Evolutionary conservation across 2,888 invertebrate species (phyloP).

Genomic region (Noctua janthe): DNA sequence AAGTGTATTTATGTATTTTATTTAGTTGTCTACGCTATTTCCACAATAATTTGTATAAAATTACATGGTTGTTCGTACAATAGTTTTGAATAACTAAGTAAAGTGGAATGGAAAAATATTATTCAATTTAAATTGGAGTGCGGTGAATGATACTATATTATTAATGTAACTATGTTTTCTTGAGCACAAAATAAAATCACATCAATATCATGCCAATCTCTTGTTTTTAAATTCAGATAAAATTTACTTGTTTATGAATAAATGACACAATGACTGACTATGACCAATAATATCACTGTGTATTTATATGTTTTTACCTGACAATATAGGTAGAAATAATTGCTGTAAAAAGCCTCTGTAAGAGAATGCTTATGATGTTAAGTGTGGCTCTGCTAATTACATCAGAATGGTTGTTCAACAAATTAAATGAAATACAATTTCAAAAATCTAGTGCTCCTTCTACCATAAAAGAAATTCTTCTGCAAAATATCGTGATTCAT

Average conservation of each 20-base stretch:
- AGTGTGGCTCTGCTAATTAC: too few relatives aligned
- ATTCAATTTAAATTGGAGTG: background rate
- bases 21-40: slow-evolving; percentile 27
- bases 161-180: background rate
- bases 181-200: background rate
- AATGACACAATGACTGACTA: too few relatives aligned
- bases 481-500: background rate
- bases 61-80: background rate
- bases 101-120: background rate
- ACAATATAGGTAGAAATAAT: background rate
- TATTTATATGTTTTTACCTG: background rate
- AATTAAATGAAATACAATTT: background rate
- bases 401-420: background rate
- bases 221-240: too few relatives aligned
- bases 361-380: too few relatives aligned
- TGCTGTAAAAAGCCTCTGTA: too few relatives aligned
- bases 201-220: background rate
- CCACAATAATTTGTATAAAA: slow-evolving; percentile 25
- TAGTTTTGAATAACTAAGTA: background rate
- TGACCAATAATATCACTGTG: background rate
- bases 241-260: too few relatives aligned
- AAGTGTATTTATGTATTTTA: slow-evolving; percentile 32
- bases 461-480: background rate
- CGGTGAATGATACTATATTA: background rate
- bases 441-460: background rate